phyloP scores from a whole-genome alignment of 2,888 invertebrate species.

The Temnothorax unifasciatus region DNA sequence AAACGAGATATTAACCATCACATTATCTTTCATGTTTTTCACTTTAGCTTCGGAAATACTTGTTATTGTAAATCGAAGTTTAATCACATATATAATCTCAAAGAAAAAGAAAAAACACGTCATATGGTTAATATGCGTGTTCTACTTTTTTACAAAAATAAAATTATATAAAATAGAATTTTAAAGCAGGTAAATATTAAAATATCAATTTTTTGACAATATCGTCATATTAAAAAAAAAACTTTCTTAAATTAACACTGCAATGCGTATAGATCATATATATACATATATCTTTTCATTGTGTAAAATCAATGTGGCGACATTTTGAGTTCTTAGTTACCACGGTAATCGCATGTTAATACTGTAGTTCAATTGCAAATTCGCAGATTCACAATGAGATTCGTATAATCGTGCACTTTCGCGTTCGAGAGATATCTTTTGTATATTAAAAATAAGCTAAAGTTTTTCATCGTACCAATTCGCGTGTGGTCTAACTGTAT shows the following conservation, averaged over 20 bases:
- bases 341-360: constrained; percentile 41
- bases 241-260: not conserved
- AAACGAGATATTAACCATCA: not conserved
- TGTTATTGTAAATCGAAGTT: constrained; percentile 4
- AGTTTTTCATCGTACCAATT: constrained; percentile 22
- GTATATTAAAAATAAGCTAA: constrained; percentile 49
- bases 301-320: constrained; percentile 26
- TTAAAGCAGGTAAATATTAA: not conserved
- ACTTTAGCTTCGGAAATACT: not conserved
- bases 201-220: not conserved
- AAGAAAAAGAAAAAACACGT: not conserved
- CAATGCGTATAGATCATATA: constrained; percentile 26
- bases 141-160: constrained; percentile 29
- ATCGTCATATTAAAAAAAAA: not conserved
- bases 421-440: constrained; percentile 6
- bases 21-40: constrained; percentile 6
- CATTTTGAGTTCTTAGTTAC: constrained; percentile 35
- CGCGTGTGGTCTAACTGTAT: not conserved
- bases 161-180: constrained; percentile 23
- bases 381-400: constrained; percentile 65
- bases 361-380: constrained; percentile 36
- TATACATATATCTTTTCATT: constrained; percentile 21
- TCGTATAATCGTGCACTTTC: constrained; percentile 31
- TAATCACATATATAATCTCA: constrained; percentile 11
- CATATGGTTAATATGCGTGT: not conserved